These are phyloP conservation scores for Aspidoscelis tigris DNA, from an alignment of 2,113 vertebrate species.

Conservation along the genomic window DNA sequence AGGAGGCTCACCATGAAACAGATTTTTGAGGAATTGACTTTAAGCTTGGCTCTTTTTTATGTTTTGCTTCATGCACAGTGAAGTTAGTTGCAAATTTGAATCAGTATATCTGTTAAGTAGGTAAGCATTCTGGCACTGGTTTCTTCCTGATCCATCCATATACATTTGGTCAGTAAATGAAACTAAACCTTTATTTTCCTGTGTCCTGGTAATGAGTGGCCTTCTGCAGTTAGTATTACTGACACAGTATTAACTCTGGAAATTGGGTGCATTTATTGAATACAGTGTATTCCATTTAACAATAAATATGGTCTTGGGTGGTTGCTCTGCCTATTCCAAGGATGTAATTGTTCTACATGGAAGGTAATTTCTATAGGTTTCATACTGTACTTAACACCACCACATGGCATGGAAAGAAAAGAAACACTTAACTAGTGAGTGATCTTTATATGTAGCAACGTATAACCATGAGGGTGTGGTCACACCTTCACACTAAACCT, in stretches of 20 bases:
- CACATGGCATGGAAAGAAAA: background rate
- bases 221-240: background rate
- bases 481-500: no score
- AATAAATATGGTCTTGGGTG: no score
- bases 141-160: background rate
- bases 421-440: background rate
- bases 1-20: background rate
- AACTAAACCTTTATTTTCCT: background rate
- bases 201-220: background rate
- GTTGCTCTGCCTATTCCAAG: background rate
- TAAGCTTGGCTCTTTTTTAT: background rate
- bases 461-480: background rate
- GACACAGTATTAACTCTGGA: background rate
- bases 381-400: background rate
- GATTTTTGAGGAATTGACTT: background rate
- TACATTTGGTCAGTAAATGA: background rate
- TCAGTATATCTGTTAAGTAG: background rate
- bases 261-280: background rate
- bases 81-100: background rate
- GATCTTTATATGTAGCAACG: background rate
- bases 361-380: background rate
- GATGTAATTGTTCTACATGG: background rate
- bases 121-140: background rate
- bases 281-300: no score
- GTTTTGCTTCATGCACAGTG: background rate